phyloP scores from a whole-genome alignment of 1,140 invertebrate genomes.

The Drosophila bifasciata region DNA sequence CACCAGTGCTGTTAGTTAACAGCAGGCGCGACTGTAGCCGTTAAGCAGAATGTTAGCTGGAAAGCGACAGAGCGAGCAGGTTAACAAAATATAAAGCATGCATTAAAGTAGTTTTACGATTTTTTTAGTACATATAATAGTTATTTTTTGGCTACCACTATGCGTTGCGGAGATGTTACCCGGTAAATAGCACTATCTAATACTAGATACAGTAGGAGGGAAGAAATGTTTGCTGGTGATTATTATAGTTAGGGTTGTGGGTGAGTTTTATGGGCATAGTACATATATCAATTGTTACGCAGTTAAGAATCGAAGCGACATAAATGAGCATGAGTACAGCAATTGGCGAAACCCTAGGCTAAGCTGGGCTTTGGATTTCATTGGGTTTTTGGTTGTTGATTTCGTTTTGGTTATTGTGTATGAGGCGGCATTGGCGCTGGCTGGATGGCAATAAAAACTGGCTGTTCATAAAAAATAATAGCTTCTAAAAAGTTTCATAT shows the following conservation, averaged over 20 bases:
- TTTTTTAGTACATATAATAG: background rate
- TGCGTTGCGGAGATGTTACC: conserved; percentile 14
- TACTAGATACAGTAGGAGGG: conserved; percentile 19
- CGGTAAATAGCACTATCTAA: conserved; percentile 35
- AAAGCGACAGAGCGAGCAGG: conserved; percentile 6
- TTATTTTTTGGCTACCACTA: conserved; percentile 22
- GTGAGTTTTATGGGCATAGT: conserved; percentile 30
- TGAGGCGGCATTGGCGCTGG: conserved; percentile 51
- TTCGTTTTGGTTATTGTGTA: conserved; percentile 71
- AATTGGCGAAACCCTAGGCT: conserved; percentile 41
- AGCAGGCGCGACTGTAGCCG: conserved; percentile 8
- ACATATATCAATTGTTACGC: conserved; percentile 45
- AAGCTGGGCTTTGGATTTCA: conserved; percentile 24
- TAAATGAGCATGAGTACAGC: conserved; percentile 56
- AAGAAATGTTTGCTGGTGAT: too few species aligned
- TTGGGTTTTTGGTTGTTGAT: conserved; percentile 42
- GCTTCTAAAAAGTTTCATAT: too few species aligned
- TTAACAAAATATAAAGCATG: conserved; percentile 19
- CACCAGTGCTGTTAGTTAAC: conserved; percentile 30
- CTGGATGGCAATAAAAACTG: conserved; percentile 56
- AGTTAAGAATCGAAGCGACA: conserved; percentile 67
- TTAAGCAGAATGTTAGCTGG: conserved; percentile 32
- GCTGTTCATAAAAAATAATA: too few species aligned
- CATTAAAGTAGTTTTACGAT: background rate
- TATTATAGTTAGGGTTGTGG: conserved; percentile 8